A percentile compares a stretch with the other conserved stretches of the same genome.
These are phyloP conservation scores for Andrena haemorrhoa DNA, from an alignment of 2,888 invertebrate genomes.

Conservation along the genomic window DNA sequence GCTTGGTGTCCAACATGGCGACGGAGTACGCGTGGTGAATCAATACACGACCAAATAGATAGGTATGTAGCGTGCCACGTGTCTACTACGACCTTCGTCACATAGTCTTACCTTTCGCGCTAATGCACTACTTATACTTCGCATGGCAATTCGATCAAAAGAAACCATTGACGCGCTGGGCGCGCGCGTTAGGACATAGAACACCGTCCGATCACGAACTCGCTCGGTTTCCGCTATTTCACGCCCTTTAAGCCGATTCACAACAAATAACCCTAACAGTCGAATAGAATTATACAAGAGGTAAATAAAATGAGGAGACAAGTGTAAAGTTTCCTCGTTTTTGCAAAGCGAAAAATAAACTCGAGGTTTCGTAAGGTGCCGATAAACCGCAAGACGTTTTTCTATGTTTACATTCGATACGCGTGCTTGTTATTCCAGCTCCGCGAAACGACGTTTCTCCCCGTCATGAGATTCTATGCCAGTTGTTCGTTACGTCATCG, in stretches of 20 bases:
- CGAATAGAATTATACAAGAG: slow-evolving; percentile 27
- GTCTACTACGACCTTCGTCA: slow-evolving; percentile 72
- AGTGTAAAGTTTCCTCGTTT: background rate
- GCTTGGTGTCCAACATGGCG: slow-evolving; percentile 72
- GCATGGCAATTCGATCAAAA: background rate
- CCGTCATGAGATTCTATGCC: background rate
- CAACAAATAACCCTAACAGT: background rate
- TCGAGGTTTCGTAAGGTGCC: background rate
- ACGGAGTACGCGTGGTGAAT: slow-evolving; percentile 69
- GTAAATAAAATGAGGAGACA: background rate
- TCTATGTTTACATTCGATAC: slow-evolving; percentile 45
- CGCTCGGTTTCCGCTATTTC: background rate
- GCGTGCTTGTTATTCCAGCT: background rate
- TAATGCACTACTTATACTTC: slow-evolving; percentile 31
- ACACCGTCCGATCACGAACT: background rate
- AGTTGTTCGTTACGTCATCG: slow-evolving; percentile 14
- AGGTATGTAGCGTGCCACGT: slow-evolving; percentile 76
- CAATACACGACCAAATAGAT: slow-evolving; percentile 75
- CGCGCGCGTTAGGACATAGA: background rate
- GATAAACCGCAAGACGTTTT: slow-evolving; percentile 3
- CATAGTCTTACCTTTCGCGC: slow-evolving; percentile 30
- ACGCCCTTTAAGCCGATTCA: background rate
- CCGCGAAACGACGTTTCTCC: background rate
- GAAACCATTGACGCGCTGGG: background rate
- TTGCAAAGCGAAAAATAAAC: background rate